Evolutionary conservation across 2,797 vertebrate species (phyloP), one percentile per base, ranked within the genome.

Genomic region (Sebastolobus alascanus): DNA sequence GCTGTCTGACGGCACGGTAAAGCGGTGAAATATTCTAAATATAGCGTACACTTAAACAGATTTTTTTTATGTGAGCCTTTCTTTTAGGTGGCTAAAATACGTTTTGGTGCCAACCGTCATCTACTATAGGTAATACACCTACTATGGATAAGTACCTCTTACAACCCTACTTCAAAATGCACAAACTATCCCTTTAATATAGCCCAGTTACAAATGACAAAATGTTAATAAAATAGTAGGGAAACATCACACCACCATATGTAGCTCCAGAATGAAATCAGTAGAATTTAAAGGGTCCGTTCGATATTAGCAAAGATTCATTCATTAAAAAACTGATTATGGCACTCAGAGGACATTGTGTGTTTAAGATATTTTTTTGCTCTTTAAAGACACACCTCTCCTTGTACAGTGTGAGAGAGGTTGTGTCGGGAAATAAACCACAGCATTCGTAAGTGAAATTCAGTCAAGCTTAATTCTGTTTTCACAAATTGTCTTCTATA

Each of bases 281-380:
- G 73, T 80, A 85, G 73, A 86, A 86, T 91, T 92, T 94, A 94
- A 95, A 95, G 92, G 93, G 90, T 90, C 77, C 3, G 80, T 73
- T 91, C 20, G 68, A 86, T 85, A 75, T 90, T 81, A 79, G 78
- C 73, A 81, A 74, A 85, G 68, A 71, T 88, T 77, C 40, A 80
- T 81, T 87, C 76, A 77, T 83, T 89, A 54, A 76, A 58, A 75
- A 54, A 80, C 74, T 76, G 72, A 83, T 84, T 69, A 85, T 90
- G 92, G 90, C 89, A 93, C 89, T 88, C 82, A 35, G 79, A 84
- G 84, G 82, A 77, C 50, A 52, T 68, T 33, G 63, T 84, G 64
- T 78, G 68, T 90, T 68, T 35, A 55, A 40, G 71, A 72, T 74
- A 56, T 40, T 46, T 68, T 65, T 69, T 83, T 70, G 40, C 72